These are phyloP conservation scores for Limnephilus marmoratus DNA, from an alignment of 2,888 invertebrate species.

Conservation along the genomic window DNA sequence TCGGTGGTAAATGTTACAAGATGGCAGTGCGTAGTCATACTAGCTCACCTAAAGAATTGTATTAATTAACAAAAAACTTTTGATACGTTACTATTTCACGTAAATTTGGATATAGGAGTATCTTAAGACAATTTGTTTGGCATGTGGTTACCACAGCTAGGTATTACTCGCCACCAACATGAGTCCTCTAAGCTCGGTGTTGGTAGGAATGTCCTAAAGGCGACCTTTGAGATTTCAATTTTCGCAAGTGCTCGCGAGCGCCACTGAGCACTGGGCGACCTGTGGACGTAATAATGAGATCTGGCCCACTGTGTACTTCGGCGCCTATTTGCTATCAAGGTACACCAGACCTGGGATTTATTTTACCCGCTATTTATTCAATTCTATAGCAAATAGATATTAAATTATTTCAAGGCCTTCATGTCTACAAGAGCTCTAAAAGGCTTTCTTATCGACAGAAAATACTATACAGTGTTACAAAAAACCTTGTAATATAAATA, in stretches of 20 bases:
- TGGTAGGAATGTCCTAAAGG: not conserved
- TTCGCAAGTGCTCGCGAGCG: not conserved
- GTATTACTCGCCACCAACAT: not conserved
- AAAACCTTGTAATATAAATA: too few relatives aligned
- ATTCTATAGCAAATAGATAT: not conserved
- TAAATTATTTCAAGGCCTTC: not conserved
- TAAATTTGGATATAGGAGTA: not conserved
- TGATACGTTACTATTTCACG: too few relatives aligned
- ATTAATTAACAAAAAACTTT: not conserved
- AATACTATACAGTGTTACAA: too few relatives aligned
- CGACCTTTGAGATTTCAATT: slow-evolving; percentile 32
- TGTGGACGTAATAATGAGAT: not conserved
- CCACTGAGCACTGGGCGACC: not conserved
- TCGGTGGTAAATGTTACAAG: too few relatives aligned
- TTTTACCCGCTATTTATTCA: too few relatives aligned
- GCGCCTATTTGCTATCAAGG: not conserved
- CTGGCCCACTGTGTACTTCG: not conserved
- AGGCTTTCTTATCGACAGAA: not conserved
- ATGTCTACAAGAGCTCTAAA: not conserved
- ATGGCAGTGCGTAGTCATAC: too few relatives aligned
- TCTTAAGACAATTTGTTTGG: not conserved
- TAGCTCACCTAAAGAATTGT: too few relatives aligned
- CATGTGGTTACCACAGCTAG: not conserved
- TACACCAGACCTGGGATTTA: not conserved
- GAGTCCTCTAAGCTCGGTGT: not conserved